These are phyloP conservation scores for Lasioglossum vierecki DNA, from an alignment of 2,888 invertebrate species.

Conservation along the genomic window DNA sequence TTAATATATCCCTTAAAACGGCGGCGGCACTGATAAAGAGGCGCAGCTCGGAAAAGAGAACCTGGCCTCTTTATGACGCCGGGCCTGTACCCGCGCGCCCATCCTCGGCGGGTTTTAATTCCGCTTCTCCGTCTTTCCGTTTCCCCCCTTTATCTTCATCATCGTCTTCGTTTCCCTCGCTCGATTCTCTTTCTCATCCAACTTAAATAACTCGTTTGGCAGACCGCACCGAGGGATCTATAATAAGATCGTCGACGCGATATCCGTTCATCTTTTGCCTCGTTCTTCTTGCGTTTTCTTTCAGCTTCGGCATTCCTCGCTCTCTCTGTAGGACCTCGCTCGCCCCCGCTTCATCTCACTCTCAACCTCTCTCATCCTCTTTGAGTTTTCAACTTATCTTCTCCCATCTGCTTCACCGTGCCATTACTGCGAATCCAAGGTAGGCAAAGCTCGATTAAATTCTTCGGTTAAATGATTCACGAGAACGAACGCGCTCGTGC, in stretches of 20 bases:
- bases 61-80: constrained; percentile 37
- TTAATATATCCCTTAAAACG: constrained; percentile 68
- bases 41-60: constrained; percentile 37
- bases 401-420: constrained; percentile 60
- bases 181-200: constrained; percentile 59
- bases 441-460: constrained; percentile 77
- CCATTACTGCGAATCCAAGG: constrained; percentile 54
- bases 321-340: neutral
- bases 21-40: constrained; percentile 46
- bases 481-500: constrained; percentile 19
- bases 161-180: constrained; percentile 22
- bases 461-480: constrained; percentile 55
- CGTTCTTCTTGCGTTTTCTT: constrained; percentile 45
- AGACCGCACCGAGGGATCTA: constrained; percentile 72
- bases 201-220: constrained; percentile 78
- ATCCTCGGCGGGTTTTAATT: constrained; percentile 62
- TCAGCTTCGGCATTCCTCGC: constrained; percentile 28
- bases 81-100: constrained; percentile 11
- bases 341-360: constrained; percentile 7
- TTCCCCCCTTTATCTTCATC: constrained; percentile 9
- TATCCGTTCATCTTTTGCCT: constrained; percentile 66
- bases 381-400: constrained; percentile 71
- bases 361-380: constrained; percentile 20
- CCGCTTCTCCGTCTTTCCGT: constrained; percentile 32
- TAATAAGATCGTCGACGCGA: constrained; percentile 78